phyloP scores from a whole-genome alignment of 2,888 invertebrate genomes.

The Chalcosyrphus nemorum region DNA sequence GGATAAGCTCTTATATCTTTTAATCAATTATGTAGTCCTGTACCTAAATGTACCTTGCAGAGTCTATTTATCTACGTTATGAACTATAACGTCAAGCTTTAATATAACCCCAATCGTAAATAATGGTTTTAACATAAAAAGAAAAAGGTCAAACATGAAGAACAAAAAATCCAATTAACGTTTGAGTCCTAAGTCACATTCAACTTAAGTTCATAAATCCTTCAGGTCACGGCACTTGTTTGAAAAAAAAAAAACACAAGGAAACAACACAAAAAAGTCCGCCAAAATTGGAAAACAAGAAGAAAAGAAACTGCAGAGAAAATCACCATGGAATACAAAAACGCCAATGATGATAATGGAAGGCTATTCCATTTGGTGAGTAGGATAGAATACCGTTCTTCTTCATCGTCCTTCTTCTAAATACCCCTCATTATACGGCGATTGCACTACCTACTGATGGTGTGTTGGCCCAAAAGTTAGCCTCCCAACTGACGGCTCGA shows the following conservation, averaged over 20 bases:
- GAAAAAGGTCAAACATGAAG: neutral
- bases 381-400: neutral
- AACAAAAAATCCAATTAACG: constrained; percentile 47
- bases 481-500: constrained; percentile 16
- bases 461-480: constrained; percentile 9
- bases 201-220: constrained; percentile 49
- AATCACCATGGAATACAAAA: constrained; percentile 4
- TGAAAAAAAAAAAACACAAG: constrained; percentile 6
- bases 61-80: no score
- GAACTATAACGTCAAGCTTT: no score
- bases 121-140: constrained; percentile 1
- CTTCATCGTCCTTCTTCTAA: constrained; percentile 6
- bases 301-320: constrained; percentile 3
- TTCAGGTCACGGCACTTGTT: constrained; percentile 40
- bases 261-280: constrained; percentile 16
- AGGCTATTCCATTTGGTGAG: constrained; percentile 26
- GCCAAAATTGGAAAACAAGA: constrained; percentile 21
- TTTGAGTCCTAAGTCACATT: constrained; percentile 31
- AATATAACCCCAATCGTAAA: no score
- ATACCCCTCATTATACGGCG: constrained; percentile 44
- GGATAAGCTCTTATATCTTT: no score
- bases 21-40: no score
- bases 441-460: constrained; percentile 43
- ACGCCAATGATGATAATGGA: constrained; percentile 7
- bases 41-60: no score